A percentile compares a stretch with the other conserved stretches of the same genome.
These are phyloP conservation scores for Oriolus oriolus DNA, from an alignment of 2,113 vertebrate species.

Conservation along the genomic window DNA sequence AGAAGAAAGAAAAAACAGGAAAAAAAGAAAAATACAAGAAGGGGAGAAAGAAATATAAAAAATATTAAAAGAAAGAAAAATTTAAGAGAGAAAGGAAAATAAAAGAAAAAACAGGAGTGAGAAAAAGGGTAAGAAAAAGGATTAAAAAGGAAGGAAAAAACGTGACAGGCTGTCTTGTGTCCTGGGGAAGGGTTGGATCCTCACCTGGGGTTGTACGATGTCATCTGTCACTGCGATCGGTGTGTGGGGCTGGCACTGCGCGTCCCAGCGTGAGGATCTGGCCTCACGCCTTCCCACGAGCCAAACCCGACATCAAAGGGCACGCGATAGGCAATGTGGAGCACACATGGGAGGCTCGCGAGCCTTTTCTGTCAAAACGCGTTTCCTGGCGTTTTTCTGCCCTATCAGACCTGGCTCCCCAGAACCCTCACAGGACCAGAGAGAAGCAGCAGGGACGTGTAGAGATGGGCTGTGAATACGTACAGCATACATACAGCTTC, in stretches of 20 bases:
- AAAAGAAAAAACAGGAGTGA: fast-evolving
- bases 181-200: fast-evolving
- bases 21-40: fast-evolving
- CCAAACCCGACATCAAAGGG: constrained; percentile 68
- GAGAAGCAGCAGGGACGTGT: background rate
- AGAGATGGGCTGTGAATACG: background rate
- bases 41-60: fast-evolving
- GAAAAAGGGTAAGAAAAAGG: background rate
- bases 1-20: fast-evolving
- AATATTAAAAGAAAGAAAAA: fast-evolving
- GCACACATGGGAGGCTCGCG: constrained; percentile 58
- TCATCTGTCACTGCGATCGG: fast-evolving
- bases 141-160: fast-evolving
- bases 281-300: constrained; percentile 30
- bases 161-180: fast-evolving
- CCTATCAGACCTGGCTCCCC: background rate
- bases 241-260: background rate
- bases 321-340: constrained; percentile 61
- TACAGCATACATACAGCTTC: background rate
- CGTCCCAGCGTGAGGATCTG: background rate
- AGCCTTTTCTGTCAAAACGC: constrained; percentile 52
- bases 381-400: constrained; percentile 56
- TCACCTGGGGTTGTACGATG: fast-evolving
- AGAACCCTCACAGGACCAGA: background rate
- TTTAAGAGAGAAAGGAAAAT: fast-evolving